Conservation (phyloP, 2,113 vertebrate genomes). For the Oplegnathus fasciatus region DNA sequence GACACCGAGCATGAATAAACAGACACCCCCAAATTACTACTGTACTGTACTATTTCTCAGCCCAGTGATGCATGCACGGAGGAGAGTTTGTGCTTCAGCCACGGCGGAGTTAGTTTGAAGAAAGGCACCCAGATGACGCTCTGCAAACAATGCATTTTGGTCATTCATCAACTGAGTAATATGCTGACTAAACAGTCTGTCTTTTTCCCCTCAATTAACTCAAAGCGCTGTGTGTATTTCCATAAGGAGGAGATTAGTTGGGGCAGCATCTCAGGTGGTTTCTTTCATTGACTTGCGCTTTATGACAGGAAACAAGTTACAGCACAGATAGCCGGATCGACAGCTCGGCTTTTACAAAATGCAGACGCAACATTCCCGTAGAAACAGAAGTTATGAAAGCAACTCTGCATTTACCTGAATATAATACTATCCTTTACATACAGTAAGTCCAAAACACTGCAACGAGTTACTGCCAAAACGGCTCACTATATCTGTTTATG, state of each 20-base stretch:
- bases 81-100: slow-evolving; percentile 29
- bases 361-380: slow-evolving; percentile 46
- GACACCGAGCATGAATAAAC: slow-evolving; percentile 52
- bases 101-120: slow-evolving; percentile 25
- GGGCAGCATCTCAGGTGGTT: slow-evolving; percentile 63
- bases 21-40: slow-evolving; percentile 46
- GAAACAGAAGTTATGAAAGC: slow-evolving; percentile 17
- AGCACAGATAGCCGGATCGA: slow-evolving; percentile 25
- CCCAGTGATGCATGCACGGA: slow-evolving; percentile 18
- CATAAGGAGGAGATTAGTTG: slow-evolving; percentile 48
- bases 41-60: slow-evolving; percentile 46
- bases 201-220: slow-evolving; percentile 71
- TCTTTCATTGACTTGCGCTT: slow-evolving; percentile 54
- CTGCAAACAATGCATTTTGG: slow-evolving; percentile 60
- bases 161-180: slow-evolving; percentile 68
- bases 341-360: slow-evolving; percentile 44
- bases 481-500: slow-evolving; percentile 10
- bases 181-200: slow-evolving; percentile 69
- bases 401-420: slow-evolving; percentile 40
- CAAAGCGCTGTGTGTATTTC: slow-evolving; percentile 52
- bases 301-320: slow-evolving; percentile 64
- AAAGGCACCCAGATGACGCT: slow-evolving; percentile 45
- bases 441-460: slow-evolving; percentile 15
- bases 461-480: slow-evolving; percentile 11
- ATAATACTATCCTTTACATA: slow-evolving; percentile 22